Base-by-base conservation (phyloP, 1,140 invertebrate genomes). In the Maconellicoccus hirsutus region DNA sequence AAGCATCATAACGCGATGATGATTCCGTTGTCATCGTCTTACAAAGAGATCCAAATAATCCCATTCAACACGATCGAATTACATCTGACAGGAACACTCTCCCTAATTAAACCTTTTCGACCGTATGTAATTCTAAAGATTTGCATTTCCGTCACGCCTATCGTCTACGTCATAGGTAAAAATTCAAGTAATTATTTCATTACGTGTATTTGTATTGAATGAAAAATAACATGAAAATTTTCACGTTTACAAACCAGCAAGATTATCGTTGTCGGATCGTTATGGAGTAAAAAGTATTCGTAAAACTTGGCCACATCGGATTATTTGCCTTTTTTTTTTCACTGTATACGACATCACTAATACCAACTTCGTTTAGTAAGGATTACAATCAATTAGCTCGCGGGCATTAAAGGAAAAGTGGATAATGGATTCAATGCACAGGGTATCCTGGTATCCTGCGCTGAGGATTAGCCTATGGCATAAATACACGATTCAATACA, bases 91-190 rank as follows among this genome's bases (percentile, higher is more conserved):
- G 42, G 42, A 52, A 52, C 42, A 52, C 42, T 52, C 42, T 52
- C 42, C 42, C 42, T 52, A 52, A 52, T 52, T 52, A 52, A 52
- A 52, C 42, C 42, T 52, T 52, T 52, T 52, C 42, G 42, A 52
- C 42, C 42, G 42, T 16, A 16, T 19, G 16, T 52, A 52, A 52
- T 52, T 52, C 42, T 52, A 52, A 19, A 52, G 42, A 52, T 52
- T 52, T 52, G 42, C 42, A 52, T 52, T 52, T 52, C n/a, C 42
- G n/a, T 52, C n/a, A 8, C 6, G 6, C 42, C 6, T 52, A 33
- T n/a, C n/a, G n/a, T n/a, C n/a, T n/a, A n/a, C n/a, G n/a, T n/a
- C n/a, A n/a, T n/a, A n/a, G n/a, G n/a, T n/a, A n/a, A n/a, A n/a
- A n/a, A n/a, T n/a, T n/a, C n/a, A n/a, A n/a, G n/a, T n/a, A n/a